Evolutionary conservation across 2,113 vertebrate genomes (phyloP), one percentile per base, ranked within the genome.

Genomic region (Zeus faber): DNA sequence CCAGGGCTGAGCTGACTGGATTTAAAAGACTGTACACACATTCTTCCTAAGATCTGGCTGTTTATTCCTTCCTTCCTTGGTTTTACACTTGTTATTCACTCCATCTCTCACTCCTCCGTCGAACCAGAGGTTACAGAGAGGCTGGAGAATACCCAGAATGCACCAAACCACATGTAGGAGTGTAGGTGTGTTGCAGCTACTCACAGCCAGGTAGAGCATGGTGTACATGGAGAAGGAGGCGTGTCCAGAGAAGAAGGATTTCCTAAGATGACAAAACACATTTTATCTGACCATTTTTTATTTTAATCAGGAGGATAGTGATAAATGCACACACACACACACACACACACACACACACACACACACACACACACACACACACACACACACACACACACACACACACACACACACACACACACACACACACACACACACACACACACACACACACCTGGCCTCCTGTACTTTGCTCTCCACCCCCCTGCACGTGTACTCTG

Each of bases 231-330:
- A 98, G 85, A 99, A 99, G 45, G 96, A 99, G 2, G 96, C 96
- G 0, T 99, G 96, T 78, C 97, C 97, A 0, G 97, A 99, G 90
- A 98, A 99, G 91, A 99, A 99, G 62, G 97, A 99, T 84, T 98
- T 99, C 88, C 97, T 99, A 86, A 49, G 33, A 54, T 56, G 26
- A 59, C 1, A 79, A 45, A 67, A 33, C 44, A 18, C 13, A 40
- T 16, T 2, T 14, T n/a, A 40, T 13, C 16, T 6, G 41, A 44
- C n/a, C n/a, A n/a, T n/a, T n/a, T n/a, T n/a, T 40, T 5, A 14
- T 37, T 37, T 6, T 6, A n/a, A 16, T 16, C 3, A 40, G 14
- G 16, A 11, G 8, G 14, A 39, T 39, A 40, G 6, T 40, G 16
- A n/a, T 40, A n/a, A n/a, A 35, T 18, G 40, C 17, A 43, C 17